Evolutionary conservation across 1,140 invertebrate species (phyloP).

Genomic region (Stenopsyche tienmushanensis): DNA sequence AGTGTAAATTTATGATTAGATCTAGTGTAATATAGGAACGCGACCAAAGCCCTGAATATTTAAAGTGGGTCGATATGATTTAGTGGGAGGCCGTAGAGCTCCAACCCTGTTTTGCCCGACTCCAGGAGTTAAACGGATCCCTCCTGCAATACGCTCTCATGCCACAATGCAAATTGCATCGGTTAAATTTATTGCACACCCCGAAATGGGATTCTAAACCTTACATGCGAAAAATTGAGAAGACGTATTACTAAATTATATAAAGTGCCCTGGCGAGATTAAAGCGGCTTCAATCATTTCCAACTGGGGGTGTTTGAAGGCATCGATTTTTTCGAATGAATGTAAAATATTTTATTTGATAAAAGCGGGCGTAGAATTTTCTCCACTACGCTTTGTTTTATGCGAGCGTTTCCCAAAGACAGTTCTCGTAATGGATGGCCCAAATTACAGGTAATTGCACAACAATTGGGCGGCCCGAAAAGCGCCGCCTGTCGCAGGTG

Average conservation of each 20-base stretch:
- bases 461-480: conserved; percentile 16
- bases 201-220: conserved; percentile 32
- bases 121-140: background rate
- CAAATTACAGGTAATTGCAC: conserved; percentile 40
- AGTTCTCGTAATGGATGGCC: conserved; percentile 32
- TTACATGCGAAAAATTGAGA: background rate
- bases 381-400: background rate
- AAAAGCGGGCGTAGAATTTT: no score
- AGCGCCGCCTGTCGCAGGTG: conserved; percentile 3
- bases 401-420: conserved; percentile 14
- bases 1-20: no score
- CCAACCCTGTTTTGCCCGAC: no score
- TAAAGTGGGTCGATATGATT: conserved; percentile 23
- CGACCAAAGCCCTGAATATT: conserved; percentile 12
- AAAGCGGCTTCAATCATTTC: background rate
- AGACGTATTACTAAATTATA: background rate
- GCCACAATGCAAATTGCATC: conserved; percentile 33
- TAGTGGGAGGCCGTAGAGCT: background rate
- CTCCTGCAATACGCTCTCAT: no score
- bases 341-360: no score
- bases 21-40: no score
- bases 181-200: conserved; percentile 25
- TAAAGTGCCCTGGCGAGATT: background rate
- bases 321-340: no score
- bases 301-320: background rate